These are phyloP conservation scores for Hyposoter dolosus DNA, from an alignment of 2,888 invertebrate species.

Conservation along the genomic window DNA sequence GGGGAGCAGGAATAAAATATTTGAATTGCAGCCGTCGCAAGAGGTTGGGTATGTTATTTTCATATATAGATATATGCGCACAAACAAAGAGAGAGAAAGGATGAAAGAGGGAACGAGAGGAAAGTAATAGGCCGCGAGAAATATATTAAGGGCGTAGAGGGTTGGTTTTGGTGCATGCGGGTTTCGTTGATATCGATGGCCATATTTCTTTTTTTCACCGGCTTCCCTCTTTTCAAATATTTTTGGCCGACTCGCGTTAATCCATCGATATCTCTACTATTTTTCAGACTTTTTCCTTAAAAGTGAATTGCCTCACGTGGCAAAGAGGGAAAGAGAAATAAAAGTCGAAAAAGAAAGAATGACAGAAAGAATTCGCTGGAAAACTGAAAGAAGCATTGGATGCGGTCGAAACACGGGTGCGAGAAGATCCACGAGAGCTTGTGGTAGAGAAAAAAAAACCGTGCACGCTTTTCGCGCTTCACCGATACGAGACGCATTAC, in stretches of 20 bases:
- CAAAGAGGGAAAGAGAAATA: conserved; percentile 11
- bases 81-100: not conserved
- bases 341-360: conserved; percentile 19
- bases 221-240: conserved; percentile 34
- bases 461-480: conserved; percentile 59
- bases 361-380: conserved; percentile 30
- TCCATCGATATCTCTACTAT: conserved; percentile 76
- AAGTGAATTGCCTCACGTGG: conserved; percentile 36
- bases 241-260: conserved; percentile 73
- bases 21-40: conserved; percentile 77
- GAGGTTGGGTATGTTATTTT: conserved; percentile 30
- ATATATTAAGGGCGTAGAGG: conserved; percentile 3
- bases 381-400: not conserved
- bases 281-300: conserved; percentile 36
- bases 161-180: conserved; percentile 53
- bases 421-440: conserved; percentile 34
- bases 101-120: not conserved
- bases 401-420: conserved; percentile 41
- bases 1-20: conserved; percentile 82
- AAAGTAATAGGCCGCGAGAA: conserved; percentile 32
- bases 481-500: conserved; percentile 80
- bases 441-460: conserved; percentile 40
- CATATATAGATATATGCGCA: not conserved
- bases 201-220: conserved; percentile 45
- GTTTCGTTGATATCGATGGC: conserved; percentile 56